Conservation (phyloP, 2,888 invertebrate species). For the Tuberolachnus salignus region DNA sequence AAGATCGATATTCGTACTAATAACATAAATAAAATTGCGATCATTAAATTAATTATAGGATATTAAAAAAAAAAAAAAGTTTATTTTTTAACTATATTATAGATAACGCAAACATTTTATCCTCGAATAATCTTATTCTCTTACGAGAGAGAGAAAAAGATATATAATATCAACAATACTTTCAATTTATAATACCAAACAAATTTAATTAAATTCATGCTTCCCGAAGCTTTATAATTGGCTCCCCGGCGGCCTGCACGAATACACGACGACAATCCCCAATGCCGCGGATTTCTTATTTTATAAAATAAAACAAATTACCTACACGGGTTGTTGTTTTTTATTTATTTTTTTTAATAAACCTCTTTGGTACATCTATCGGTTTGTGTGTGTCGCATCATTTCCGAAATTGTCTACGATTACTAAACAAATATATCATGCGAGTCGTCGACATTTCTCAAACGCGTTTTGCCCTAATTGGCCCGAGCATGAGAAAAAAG, state of each 20-base stretch:
- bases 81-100: neutral
- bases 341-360: neutral
- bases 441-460: neutral
- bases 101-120: neutral
- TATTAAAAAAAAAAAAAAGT: neutral
- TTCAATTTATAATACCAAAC: neutral
- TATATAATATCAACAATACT: slow-evolving; percentile 5
- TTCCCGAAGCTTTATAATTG: slow-evolving; percentile 23
- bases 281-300: neutral
- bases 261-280: neutral
- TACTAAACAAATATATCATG: neutral
- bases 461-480: no score
- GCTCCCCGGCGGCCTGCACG: slow-evolving; percentile 3
- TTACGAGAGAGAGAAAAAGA: neutral
- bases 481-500: no score
- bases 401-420: no score
- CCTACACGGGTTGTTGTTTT: neutral
- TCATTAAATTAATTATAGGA: neutral
- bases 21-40: neutral
- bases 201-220: neutral
- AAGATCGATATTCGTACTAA: neutral
- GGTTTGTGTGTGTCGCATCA: no score
- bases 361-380: no score
- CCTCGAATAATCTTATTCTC: neutral
- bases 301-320: neutral